Conservation (phyloP, 1,140 invertebrate species). For the Charaxes varanes region DNA sequence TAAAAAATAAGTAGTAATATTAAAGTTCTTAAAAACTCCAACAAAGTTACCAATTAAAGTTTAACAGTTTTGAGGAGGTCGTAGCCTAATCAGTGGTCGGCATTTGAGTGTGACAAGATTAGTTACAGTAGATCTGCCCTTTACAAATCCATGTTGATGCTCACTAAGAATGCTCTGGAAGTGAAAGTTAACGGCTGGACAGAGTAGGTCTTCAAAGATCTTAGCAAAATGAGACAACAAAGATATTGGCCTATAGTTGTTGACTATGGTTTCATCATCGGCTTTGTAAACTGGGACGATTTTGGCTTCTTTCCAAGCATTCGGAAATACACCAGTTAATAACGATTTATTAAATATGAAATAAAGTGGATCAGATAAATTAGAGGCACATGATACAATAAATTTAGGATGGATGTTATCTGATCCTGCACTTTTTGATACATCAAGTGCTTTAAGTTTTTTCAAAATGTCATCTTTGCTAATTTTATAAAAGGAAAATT, state of each 20-base stretch:
- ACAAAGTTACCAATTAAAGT: too few species aligned
- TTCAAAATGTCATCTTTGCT: neutral
- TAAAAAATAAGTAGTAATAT: too few species aligned
- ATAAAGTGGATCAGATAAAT: neutral
- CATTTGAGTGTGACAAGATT: too few species aligned
- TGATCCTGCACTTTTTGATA: neutral
- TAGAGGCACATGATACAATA: neutral
- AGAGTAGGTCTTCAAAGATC: neutral
- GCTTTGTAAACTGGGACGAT: neutral
- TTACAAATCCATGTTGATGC: constrained; percentile 4
- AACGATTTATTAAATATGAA: constrained; percentile 1
- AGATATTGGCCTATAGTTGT: too few species aligned
- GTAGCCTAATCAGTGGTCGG: too few species aligned
- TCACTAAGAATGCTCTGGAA: neutral
- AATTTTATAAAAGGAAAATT: neutral
- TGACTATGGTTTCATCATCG: too few species aligned
- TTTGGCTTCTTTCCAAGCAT: neutral
- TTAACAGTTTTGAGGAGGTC: too few species aligned
- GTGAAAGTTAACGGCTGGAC: neutral
- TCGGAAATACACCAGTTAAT: neutral
- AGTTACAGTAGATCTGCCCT: neutral
- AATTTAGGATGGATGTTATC: constrained; percentile 1
- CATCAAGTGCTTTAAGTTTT: neutral
- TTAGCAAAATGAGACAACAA: too few species aligned
- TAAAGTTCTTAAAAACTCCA: too few species aligned